Evolutionary conservation across 64 coral and sea anemone species (phyloP).

Genomic region (Dendronephthya gigantea): DNA sequence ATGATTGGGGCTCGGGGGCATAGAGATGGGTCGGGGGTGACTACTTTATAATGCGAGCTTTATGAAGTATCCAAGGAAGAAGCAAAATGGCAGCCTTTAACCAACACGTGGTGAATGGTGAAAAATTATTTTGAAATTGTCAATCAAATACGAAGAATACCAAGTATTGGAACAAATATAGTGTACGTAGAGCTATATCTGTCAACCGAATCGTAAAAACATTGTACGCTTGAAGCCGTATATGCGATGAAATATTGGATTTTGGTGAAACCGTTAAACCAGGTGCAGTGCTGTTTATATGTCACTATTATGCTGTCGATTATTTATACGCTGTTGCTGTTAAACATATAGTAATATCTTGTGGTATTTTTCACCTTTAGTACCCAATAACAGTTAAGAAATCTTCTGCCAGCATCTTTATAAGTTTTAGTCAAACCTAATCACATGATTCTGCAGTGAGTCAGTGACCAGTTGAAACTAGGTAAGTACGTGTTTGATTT

Average conservation of each 20-base stretch:
- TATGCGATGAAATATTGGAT: not conserved
- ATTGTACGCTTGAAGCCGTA: not conserved
- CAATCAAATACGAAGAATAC: slow-evolving; percentile 59
- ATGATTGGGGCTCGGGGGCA: too few relatives aligned
- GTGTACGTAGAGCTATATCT: slow-evolving; percentile 26
- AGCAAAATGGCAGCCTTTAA: slow-evolving; percentile 75
- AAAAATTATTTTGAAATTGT: slow-evolving; percentile 63
- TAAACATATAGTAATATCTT: not conserved
- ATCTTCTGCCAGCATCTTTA: slow-evolving; percentile 52
- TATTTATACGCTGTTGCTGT: too few relatives aligned
- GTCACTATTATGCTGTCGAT: too few relatives aligned
- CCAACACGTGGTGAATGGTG: slow-evolving; percentile 38
- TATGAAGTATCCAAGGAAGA: not conserved
- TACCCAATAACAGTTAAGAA: slow-evolving; percentile 77
- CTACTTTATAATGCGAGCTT: not conserved
- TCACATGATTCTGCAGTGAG: slow-evolving; percentile 72
- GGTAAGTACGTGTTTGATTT: slow-evolving; percentile 5
- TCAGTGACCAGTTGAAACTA: slow-evolving; percentile 47
- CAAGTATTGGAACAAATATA: slow-evolving; percentile 91
- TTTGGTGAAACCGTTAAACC: not conserved
- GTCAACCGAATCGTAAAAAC: not conserved
- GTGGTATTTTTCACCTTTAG: slow-evolving; percentile 18
- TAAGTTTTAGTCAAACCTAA: slow-evolving; percentile 58
- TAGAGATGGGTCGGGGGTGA: too few relatives aligned
- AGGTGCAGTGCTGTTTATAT: too few relatives aligned